A percentile compares a stretch with the other conserved stretches of the same genome.
These are phyloP conservation scores for Himalopsyche kuldschensis DNA, from an alignment of 2,888 invertebrate species.

Conservation along the genomic window DNA sequence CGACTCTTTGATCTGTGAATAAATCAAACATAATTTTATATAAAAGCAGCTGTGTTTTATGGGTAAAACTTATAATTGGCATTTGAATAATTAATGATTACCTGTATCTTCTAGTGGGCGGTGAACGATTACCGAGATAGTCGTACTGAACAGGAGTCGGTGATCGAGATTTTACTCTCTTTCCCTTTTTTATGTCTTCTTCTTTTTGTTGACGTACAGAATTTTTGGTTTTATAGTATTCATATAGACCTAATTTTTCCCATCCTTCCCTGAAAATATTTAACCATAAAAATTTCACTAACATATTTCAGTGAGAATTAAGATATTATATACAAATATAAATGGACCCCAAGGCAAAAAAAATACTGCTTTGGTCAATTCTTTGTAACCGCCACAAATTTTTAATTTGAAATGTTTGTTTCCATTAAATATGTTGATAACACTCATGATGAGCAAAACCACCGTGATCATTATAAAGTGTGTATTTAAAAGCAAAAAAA, in stretches of 20 bases:
- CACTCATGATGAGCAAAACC: too few species aligned
- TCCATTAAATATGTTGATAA: too few species aligned
- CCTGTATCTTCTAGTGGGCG: slow-evolving; percentile 75
- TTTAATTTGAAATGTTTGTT: too few species aligned
- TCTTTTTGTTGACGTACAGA: slow-evolving; percentile 86
- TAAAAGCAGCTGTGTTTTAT: too few species aligned
- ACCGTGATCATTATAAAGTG: too few species aligned
- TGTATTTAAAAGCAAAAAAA: too few species aligned
- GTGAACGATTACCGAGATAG: slow-evolving; percentile 70
- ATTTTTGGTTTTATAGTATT: slow-evolving; percentile 97
- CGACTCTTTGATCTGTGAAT: slow-evolving; percentile 51
- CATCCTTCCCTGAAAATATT: slow-evolving; percentile 80
- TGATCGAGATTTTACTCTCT: slow-evolving; percentile 72
- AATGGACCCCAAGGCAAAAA: too few species aligned
- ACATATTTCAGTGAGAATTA: too few species aligned
- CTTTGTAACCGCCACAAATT: too few species aligned
- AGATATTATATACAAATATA: too few species aligned
- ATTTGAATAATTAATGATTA: slow-evolving; percentile 34
- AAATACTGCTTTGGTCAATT: too few species aligned
- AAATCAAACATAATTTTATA: too few species aligned
- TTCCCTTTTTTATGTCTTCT: slow-evolving; percentile 74
- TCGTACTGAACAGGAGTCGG: slow-evolving; percentile 80
- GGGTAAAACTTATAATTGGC: neutral
- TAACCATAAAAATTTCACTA: neutral
- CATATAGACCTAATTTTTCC: slow-evolving; percentile 96